Percentiles rank a stretch among this genome's conserved stretches.
These are phyloP conservation scores for Oryctes rhinoceros DNA, from an alignment of 1,140 invertebrate genomes.

Conservation along the genomic window DNA sequence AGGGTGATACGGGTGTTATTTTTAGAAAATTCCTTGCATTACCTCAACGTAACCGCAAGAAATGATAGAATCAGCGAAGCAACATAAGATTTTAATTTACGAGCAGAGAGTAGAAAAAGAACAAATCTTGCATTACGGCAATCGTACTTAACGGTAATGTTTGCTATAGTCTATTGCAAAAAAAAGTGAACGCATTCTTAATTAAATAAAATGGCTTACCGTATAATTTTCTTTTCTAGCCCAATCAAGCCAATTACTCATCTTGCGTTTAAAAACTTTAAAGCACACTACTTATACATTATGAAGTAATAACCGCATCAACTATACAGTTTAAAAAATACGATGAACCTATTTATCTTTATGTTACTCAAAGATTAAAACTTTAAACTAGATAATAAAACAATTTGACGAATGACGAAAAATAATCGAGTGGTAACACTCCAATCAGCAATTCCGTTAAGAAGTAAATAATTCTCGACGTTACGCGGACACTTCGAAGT, in stretches of 20 bases:
- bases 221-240: slow-evolving; percentile 21
- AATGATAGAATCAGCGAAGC: not conserved
- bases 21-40: not conserved
- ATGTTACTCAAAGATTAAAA: slow-evolving; percentile 23
- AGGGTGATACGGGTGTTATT: not conserved
- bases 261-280: not conserved
- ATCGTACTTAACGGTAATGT: too few species aligned
- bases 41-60: not conserved
- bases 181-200: not conserved
- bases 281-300: not conserved
- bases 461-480: not conserved
- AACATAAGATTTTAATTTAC: not conserved
- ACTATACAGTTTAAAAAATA: slow-evolving; percentile 10
- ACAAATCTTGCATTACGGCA: too few species aligned
- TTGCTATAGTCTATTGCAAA: not conserved
- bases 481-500: not conserved
- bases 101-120: too few species aligned
- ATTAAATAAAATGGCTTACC: slow-evolving; percentile 11
- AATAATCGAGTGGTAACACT: slow-evolving; percentile 2
- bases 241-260: slow-evolving; percentile 21
- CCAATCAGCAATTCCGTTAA: not conserved
- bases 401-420: not conserved
- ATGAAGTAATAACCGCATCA: not conserved
- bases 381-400: slow-evolving; percentile 26
- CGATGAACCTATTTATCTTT: slow-evolving; percentile 11